Percentiles rank a stretch among this genome's conserved stretches.
Conservation (phyloP, 2,113 vertebrate genomes). For the Sceloporus tristichus region DNA sequence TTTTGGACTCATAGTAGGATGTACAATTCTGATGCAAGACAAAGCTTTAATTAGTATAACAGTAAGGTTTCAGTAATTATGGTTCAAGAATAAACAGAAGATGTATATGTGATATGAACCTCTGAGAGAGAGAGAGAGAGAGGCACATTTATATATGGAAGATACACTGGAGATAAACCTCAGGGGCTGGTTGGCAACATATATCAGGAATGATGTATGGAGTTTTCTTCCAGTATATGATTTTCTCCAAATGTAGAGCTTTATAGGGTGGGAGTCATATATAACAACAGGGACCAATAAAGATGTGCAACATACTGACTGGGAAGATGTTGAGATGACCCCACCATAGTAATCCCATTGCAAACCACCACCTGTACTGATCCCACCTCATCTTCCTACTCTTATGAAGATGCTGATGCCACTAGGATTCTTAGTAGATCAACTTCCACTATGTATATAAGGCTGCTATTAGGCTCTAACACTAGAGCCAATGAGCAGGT, state of each 20-base stretch:
- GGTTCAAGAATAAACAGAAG: neutral
- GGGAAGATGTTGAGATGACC: no score
- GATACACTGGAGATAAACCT: neutral
- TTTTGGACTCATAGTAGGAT: slow-evolving; percentile 33
- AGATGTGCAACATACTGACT: no score
- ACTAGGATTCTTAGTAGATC: no score
- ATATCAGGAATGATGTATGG: neutral
- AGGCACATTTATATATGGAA: no score
- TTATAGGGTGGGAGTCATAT: no score
- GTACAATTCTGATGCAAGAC: neutral
- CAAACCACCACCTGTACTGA: no score
- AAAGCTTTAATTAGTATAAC: neutral
- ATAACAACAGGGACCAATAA: neutral
- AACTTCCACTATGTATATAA: no score
- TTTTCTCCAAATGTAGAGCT: neutral
- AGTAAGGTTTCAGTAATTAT: neutral
- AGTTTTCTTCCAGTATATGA: neutral
- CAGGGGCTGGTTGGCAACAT: neutral
- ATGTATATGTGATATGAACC: slow-evolving; percentile 19
- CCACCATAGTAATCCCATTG: no score
- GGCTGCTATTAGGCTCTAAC: no score
- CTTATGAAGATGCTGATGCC: no score
- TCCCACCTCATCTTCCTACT: no score
- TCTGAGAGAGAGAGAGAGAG: neutral
- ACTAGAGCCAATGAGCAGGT: no score